A percentile compares a stretch with the other conserved stretches of the same genome.
These are phyloP conservation scores for Gallinago jamesoni DNA, from an alignment of 2,113 vertebrate species.

Conservation along the genomic window DNA sequence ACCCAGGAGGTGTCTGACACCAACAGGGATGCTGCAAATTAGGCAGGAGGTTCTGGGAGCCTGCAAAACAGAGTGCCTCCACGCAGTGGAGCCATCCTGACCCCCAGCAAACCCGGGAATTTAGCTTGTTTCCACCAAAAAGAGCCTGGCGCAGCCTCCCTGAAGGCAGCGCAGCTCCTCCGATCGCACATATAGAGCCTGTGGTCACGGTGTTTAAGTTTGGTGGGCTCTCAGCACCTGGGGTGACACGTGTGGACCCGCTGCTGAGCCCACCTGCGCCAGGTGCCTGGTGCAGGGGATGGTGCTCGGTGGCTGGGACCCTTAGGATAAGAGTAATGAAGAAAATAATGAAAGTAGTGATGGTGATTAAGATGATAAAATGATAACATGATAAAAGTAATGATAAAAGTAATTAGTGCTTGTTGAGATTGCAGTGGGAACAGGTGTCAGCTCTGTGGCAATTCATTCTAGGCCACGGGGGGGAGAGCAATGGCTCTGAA, in stretches of 20 bases:
- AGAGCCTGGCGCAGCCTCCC: background rate
- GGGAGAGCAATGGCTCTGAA: background rate
- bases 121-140: background rate
- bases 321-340: background rate
- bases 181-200: fast-evolving
- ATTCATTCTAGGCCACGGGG: background rate
- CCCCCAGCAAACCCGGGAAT: background rate
- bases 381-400: background rate
- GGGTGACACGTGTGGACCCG: fast-evolving
- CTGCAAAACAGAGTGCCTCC: background rate
- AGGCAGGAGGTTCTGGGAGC: background rate
- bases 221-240: background rate
- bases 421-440: slow-evolving; percentile 1
- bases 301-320: background rate
- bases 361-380: background rate
- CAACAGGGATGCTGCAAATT: background rate
- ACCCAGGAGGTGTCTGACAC: background rate
- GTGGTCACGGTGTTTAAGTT: too few species aligned
- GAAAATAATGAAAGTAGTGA: background rate
- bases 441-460: slow-evolving; percentile 14
- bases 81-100: fast-evolving
- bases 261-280: background rate
- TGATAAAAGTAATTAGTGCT: slow-evolving; percentile 8
- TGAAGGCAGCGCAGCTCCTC: background rate
- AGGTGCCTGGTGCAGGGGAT: background rate